Base-by-base conservation (phyloP, 1,140 invertebrate species). In the Nilaparvata lugens region DNA sequence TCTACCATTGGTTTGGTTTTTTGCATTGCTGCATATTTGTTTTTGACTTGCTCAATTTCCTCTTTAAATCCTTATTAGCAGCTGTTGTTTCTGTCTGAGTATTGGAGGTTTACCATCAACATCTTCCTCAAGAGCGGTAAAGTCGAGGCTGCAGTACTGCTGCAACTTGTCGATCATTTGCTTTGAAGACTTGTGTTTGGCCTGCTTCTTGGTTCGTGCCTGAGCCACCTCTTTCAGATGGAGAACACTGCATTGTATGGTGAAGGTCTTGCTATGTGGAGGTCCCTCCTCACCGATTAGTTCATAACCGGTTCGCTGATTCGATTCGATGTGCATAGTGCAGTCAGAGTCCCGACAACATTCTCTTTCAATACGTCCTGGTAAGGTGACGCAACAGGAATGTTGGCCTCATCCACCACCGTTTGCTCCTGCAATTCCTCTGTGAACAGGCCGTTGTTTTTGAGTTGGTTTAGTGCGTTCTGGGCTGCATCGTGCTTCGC, bases 401-500 rank as follows among this genome's bases (percentile, higher is more conserved):
- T 52, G 1, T 58, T 40, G 14, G 60, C 55, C 58, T 66, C 61
- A 21, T 19, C 21, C 2, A 38, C 14, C 2, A 28, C 45, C 5
- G 40, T 23, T 19, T 54, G 28, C 57, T 45, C 42, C 11, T 19
- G 31, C 7, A 64, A 18, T 25, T 57, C 60, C 43, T 54, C 21
- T 18, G 48, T 56, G 40, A 52, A 52, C 4, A 31, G 11, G 14
- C 51, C 31, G 9, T 53, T 31, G 13, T 60, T 23, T 9, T 56
- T 59, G 42, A 68, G 72, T 28, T 70, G 69, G 63, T 80, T 76
- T 6, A 86, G 65, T 61, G 83, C 75, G 43, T 75, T 74, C 64
- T 77, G 78, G 2, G 85, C 84, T 52, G 84, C 84, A 61, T 77
- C 74, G 66, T 87, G 85, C 67, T 87, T 87, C 0, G 84, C 83